A percentile compares a stretch with the other conserved stretches of the same genome.
phyloP scores from a whole-genome alignment of 2,797 vertebrate species.

The Spondyliosoma cantharus region DNA sequence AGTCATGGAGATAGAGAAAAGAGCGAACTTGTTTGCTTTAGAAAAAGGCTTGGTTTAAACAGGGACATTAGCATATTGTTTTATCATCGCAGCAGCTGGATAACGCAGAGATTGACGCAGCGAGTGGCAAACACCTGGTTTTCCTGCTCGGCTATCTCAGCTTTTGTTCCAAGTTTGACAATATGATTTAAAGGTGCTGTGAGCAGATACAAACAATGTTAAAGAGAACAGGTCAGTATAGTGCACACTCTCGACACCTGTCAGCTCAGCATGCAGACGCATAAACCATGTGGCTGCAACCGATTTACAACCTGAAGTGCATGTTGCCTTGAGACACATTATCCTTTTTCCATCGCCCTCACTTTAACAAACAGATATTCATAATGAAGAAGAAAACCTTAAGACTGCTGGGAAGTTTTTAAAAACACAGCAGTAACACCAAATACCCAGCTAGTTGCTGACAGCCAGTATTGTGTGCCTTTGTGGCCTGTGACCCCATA shows the following conservation, averaged over 20 bases:
- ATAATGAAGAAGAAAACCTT: slow-evolving; percentile 9
- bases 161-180: neutral
- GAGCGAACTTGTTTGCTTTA: slow-evolving; percentile 51
- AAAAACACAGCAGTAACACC: neutral
- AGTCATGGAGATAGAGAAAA: slow-evolving; percentile 64
- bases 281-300: neutral
- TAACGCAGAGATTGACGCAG: slow-evolving; percentile 14
- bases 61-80: neutral
- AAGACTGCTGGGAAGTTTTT: neutral
- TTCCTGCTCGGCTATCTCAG: neutral
- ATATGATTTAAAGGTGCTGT: neutral
- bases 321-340: slow-evolving; percentile 9
- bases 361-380: neutral
- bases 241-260: slow-evolving; percentile 1
- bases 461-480: slow-evolving; percentile 30
- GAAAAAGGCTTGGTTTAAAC: slow-evolving; percentile 30
- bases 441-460: slow-evolving; percentile 13
- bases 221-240: neutral
- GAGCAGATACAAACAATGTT: neutral
- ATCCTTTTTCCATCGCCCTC: neutral
- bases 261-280: neutral
- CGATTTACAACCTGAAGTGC: slow-evolving; percentile 23
- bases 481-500: slow-evolving; percentile 28
- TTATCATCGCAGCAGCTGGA: slow-evolving; percentile 37
- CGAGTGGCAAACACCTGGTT: neutral